Conservation (phyloP, 2,113 vertebrate species). For the Burhinus bistriatus region DNA sequence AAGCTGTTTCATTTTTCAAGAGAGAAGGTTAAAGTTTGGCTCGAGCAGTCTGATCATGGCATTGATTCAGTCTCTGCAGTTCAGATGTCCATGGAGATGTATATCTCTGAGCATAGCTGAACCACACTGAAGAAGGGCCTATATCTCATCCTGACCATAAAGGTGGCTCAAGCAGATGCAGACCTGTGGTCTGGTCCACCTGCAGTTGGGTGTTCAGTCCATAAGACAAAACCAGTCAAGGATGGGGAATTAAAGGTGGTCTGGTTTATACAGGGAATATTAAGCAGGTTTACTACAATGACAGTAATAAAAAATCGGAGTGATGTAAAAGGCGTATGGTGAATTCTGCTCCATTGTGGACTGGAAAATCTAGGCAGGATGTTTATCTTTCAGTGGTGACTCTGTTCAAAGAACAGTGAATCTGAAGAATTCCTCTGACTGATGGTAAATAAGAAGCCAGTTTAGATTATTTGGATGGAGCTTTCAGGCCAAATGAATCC, state of each 20-base stretch:
- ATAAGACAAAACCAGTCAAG: neutral
- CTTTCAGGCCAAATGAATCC: neutral
- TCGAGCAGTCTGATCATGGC: neutral
- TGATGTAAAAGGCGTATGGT: neutral
- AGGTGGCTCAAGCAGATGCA: neutral
- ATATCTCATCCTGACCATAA: neutral
- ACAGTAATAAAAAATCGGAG: neutral
- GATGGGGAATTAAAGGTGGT: neutral
- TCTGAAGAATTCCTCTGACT: neutral
- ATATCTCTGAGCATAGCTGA: neutral
- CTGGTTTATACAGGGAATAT: neutral
- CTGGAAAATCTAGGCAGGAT: neutral
- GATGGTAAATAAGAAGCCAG: neutral
- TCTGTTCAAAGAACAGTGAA: neutral
- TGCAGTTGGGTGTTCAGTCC: neutral
- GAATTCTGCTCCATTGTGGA: neutral
- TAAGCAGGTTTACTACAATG: neutral
- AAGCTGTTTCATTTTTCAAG: neutral
- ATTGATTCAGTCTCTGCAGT: neutral
- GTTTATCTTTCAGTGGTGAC: neutral
- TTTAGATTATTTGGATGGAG: neutral
- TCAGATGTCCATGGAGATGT: neutral
- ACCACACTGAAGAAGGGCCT: neutral
- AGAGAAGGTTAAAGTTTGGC: neutral
- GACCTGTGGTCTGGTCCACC: neutral